Percentiles rank a stretch among this genome's conserved stretches.
These are phyloP conservation scores for Harpalus rubripes DNA, from an alignment of 2,888 invertebrate species.

Conservation along the genomic window DNA sequence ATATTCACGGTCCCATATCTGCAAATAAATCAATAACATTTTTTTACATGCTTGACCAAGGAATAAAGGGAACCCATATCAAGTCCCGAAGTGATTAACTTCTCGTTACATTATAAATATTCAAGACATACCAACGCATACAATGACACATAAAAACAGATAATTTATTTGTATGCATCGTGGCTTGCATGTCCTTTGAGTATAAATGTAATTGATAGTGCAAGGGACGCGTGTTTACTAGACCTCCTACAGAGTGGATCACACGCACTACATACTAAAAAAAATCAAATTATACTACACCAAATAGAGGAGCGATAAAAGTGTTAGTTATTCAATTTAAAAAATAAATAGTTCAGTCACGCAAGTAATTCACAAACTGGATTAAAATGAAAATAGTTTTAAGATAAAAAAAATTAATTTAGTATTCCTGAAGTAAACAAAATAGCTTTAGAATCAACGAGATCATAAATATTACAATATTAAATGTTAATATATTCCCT, in stretches of 20 bases:
- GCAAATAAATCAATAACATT: too few species aligned
- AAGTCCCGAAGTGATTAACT: neutral
- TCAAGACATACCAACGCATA: conserved; percentile 18
- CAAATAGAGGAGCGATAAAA: neutral
- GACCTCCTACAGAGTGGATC: conserved; percentile 37
- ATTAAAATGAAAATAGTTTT: neutral
- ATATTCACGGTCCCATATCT: too few species aligned
- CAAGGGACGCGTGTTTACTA: conserved; percentile 2
- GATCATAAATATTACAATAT: too few species aligned
- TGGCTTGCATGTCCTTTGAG: neutral
- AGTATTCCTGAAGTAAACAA: too few species aligned
- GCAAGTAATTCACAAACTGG: neutral
- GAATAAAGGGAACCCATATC: neutral
- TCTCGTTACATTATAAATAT: conserved; percentile 31
- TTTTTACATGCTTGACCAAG: neutral
- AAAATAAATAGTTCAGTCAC: conserved; percentile 4
- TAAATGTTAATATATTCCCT: too few species aligned
- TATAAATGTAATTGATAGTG: conserved; percentile 42
- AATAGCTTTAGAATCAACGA: too few species aligned
- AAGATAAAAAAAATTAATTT: neutral
- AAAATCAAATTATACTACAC: conserved; percentile 19
- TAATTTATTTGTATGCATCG: conserved; percentile 41
- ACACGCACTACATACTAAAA: neutral
- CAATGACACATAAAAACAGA: conserved; percentile 19
- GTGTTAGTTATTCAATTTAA: conserved; percentile 15